Conservation (phyloP, 1,140 invertebrate genomes). For the Pectinophora gossypiella region DNA sequence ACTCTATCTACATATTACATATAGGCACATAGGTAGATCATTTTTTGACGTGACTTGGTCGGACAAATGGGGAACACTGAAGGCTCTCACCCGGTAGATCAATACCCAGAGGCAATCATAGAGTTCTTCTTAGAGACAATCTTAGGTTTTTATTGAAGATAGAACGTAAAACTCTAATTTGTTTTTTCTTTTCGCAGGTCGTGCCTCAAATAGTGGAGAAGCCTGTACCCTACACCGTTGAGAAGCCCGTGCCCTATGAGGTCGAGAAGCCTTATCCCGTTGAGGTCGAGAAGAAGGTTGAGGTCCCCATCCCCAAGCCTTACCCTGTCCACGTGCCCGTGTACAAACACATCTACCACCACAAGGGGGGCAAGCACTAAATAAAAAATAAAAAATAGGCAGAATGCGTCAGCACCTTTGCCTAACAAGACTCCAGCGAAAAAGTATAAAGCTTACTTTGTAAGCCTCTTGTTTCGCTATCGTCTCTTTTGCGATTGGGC, state of each 20-base stretch:
- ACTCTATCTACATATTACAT: too few species aligned
- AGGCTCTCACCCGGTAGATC: too few species aligned
- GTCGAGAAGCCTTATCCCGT: slow-evolving; percentile 87
- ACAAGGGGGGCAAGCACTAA: slow-evolving; percentile 76
- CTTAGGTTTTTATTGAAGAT: too few species aligned
- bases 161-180: neutral
- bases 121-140: too few species aligned
- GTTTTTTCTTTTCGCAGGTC: slow-evolving; percentile 49
- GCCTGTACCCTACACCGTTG: slow-evolving; percentile 84
- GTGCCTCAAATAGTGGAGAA: slow-evolving; percentile 81
- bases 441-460: slow-evolving; percentile 38
- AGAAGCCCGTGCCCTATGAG: slow-evolving; percentile 85
- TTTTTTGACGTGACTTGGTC: too few species aligned
- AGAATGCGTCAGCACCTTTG: neutral
- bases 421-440: neutral
- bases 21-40: too few species aligned
- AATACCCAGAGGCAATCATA: too few species aligned
- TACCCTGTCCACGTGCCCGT: slow-evolving; percentile 88
- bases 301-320: slow-evolving; percentile 85
- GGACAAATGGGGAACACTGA: too few species aligned
- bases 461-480: slow-evolving; percentile 23
- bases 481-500: slow-evolving; percentile 2
- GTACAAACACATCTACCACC: slow-evolving; percentile 87
- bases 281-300: slow-evolving; percentile 85
- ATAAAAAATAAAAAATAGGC: slow-evolving; percentile 6